Evolutionary conservation across 2,113 vertebrate species (phyloP).

Genomic region (Siphamia tubifer): DNA sequence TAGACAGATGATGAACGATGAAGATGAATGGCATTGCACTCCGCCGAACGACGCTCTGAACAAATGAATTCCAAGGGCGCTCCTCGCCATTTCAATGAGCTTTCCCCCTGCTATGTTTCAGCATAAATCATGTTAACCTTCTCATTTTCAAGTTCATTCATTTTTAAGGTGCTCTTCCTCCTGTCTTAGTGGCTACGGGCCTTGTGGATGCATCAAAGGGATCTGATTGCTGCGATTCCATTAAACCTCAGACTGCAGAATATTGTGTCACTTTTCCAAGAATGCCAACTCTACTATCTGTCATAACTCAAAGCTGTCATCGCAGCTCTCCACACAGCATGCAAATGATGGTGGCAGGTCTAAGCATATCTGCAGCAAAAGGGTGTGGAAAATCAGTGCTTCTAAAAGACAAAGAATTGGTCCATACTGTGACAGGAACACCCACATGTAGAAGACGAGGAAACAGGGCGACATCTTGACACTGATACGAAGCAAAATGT

Average conservation of each 20-base stretch:
- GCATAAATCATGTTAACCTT: constrained; percentile 78
- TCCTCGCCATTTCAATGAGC: constrained; percentile 71
- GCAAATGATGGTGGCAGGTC: constrained; percentile 37
- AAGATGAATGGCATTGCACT: constrained; percentile 59
- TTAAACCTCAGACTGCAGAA: constrained; percentile 59
- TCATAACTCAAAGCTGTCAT: constrained; percentile 63
- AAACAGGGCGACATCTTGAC: neutral
- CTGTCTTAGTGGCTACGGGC: constrained; percentile 30
- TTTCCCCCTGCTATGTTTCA: constrained; percentile 41
- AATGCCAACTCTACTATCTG: constrained; percentile 50
- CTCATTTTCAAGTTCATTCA: constrained; percentile 78
- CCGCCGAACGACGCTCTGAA: constrained; percentile 41
- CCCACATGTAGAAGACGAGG: constrained; percentile 17
- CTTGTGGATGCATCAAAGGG: constrained; percentile 40
- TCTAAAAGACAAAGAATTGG: constrained; percentile 9
- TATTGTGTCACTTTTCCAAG: constrained; percentile 48
- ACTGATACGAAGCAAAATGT: neutral
- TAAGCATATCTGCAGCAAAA: neutral
- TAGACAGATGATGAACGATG: constrained; percentile 64
- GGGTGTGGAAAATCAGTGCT: constrained; percentile 7
- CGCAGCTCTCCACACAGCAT: constrained; percentile 15
- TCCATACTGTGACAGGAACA: constrained; percentile 19
- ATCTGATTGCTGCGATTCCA: constrained; percentile 61
- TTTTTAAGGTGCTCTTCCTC: constrained; percentile 67
- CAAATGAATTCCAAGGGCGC: constrained; percentile 68